A percentile compares a stretch with the other conserved stretches of the same genome.
Conservation (phyloP, 2,888 invertebrate genomes). For the Diabrotica balteata region DNA sequence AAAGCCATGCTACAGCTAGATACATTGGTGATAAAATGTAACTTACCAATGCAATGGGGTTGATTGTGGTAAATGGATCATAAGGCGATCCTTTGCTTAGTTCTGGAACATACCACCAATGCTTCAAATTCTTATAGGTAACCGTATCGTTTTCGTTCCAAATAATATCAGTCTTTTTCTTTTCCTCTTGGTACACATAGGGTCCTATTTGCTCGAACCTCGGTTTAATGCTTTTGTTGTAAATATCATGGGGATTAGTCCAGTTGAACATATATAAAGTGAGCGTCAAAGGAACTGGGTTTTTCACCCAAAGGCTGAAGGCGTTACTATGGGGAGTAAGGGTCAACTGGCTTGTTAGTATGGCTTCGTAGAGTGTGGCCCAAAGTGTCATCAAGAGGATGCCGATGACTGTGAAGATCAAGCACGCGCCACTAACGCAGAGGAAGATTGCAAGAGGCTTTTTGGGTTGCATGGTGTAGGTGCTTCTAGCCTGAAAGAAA, state of each 20-base stretch:
- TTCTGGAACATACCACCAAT: slow-evolving; percentile 74
- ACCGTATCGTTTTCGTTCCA: slow-evolving; percentile 78
- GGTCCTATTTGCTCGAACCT: slow-evolving; percentile 67
- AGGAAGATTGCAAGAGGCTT: slow-evolving; percentile 33
- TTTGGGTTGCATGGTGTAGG: slow-evolving; percentile 40
- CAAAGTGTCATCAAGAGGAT: slow-evolving; percentile 40
- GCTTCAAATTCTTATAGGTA: slow-evolving; percentile 71
- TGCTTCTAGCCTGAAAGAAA: slow-evolving; percentile 32
- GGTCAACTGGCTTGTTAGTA: slow-evolving; percentile 62
- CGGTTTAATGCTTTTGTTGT: slow-evolving; percentile 64
- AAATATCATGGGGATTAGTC: slow-evolving; percentile 76
- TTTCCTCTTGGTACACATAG: slow-evolving; percentile 71
- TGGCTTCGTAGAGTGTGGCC: slow-evolving; percentile 39
- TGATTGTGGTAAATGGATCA: slow-evolving; percentile 76
- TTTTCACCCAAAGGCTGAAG: slow-evolving; percentile 75
- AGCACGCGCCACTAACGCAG: slow-evolving; percentile 34
- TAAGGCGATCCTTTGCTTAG: slow-evolving; percentile 72
- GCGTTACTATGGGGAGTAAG: slow-evolving; percentile 68
- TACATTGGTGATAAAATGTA: background rate
- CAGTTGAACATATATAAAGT: slow-evolving; percentile 80
- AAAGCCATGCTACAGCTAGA: background rate
- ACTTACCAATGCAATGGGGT: slow-evolving; percentile 80
- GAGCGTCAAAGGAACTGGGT: slow-evolving; percentile 69
- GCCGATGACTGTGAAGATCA: slow-evolving; percentile 38
- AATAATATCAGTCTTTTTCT: slow-evolving; percentile 74